These are phyloP conservation scores for Gymnopithys bicolor DNA, from an alignment of 2,797 vertebrate species.

Conservation along the genomic window DNA sequence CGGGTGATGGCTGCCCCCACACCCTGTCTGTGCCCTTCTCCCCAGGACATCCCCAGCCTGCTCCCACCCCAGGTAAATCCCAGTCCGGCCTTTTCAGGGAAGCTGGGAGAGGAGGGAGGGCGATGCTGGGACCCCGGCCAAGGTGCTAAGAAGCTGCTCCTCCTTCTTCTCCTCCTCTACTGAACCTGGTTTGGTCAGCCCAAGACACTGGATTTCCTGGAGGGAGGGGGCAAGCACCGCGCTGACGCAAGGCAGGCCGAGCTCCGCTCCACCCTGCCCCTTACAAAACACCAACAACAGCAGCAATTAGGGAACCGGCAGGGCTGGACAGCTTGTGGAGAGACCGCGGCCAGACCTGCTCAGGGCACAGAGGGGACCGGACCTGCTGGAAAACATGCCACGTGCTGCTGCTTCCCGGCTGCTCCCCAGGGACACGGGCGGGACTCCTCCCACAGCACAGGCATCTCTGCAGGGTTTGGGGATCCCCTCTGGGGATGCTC, in stretches of 20 bases:
- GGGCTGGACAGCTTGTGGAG: not conserved
- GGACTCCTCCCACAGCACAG: not conserved
- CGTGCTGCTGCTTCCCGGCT: not conserved
- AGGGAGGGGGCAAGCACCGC: conserved; percentile 54
- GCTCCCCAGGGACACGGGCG: not conserved
- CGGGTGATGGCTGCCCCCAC: not conserved
- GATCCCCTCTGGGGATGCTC: not conserved
- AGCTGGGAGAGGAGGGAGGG: not conserved
- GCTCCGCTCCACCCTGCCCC: conserved; percentile 62
- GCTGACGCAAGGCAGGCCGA: conserved; percentile 53
- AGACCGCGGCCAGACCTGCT: conserved; percentile 20
- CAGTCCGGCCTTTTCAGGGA: not conserved
- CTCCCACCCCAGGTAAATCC: not conserved
- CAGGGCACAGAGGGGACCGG: not conserved
- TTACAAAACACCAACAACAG: conserved; percentile 56
- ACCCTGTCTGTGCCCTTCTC: not conserved
- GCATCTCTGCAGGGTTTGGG: not conserved
- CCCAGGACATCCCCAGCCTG: not conserved
- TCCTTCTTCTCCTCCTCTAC: not conserved
- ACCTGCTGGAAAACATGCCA: not conserved
- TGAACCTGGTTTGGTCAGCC: conserved; percentile 22
- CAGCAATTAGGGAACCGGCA: conserved; percentile 56
- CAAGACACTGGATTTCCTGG: conserved; percentile 53
- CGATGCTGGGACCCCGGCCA: not conserved
- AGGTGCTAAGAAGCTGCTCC: conserved; percentile 18